Percentiles rank a stretch among this genome's conserved stretches.
These are phyloP conservation scores for Decapterus maruadsi DNA, from an alignment of 2,797 vertebrate genomes.

Conservation along the genomic window DNA sequence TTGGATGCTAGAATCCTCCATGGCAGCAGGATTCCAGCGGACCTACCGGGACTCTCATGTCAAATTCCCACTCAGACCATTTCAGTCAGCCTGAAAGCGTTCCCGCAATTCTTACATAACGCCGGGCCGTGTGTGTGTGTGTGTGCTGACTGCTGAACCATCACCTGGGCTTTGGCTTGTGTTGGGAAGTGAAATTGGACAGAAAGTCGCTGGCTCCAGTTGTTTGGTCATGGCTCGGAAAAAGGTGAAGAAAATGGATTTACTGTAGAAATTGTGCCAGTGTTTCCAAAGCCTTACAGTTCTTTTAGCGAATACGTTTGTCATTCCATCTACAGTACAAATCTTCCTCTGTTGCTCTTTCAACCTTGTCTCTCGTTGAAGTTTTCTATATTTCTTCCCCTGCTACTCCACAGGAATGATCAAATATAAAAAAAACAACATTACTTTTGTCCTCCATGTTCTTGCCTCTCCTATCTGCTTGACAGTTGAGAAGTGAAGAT, in stretches of 20 bases:
- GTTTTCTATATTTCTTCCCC: slow-evolving; percentile 32
- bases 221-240: slow-evolving; percentile 10
- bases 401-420: neutral
- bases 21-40: slow-evolving; percentile 49
- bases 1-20: slow-evolving; percentile 55
- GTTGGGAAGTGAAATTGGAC: slow-evolving; percentile 50
- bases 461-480: slow-evolving; percentile 40
- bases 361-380: slow-evolving; percentile 56
- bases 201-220: slow-evolving; percentile 27
- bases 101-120: slow-evolving; percentile 67
- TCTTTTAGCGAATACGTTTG: slow-evolving; percentile 21
- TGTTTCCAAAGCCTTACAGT: slow-evolving; percentile 31
- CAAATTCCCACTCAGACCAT: slow-evolving; percentile 59
- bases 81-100: slow-evolving; percentile 48
- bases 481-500: slow-evolving; percentile 56
- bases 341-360: slow-evolving; percentile 53
- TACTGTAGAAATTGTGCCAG: slow-evolving; percentile 32
- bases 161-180: slow-evolving; percentile 61
- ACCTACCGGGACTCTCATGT: slow-evolving; percentile 38
- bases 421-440: too few species aligned
- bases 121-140: neutral
- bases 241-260: slow-evolving; percentile 59
- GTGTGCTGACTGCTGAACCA: slow-evolving; percentile 41
- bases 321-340: slow-evolving; percentile 63
- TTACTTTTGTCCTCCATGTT: slow-evolving; percentile 5